These are phyloP conservation scores for Mirza zaza DNA, from an alignment of 2,113 vertebrate species.

Conservation along the genomic window DNA sequence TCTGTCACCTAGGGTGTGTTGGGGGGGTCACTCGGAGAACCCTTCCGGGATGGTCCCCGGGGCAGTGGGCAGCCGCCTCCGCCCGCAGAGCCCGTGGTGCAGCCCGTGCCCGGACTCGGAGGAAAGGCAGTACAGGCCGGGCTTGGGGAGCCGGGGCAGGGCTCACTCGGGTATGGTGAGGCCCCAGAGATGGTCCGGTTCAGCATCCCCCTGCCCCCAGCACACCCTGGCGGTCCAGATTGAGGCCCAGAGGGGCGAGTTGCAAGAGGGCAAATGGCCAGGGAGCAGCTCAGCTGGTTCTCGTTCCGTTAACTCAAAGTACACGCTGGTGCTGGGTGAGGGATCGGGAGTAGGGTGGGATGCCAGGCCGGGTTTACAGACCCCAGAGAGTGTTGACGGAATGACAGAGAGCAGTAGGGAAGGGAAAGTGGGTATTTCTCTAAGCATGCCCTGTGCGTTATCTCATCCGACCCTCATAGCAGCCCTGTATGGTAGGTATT, in stretches of 20 bases:
- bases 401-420: not conserved
- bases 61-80: not conserved
- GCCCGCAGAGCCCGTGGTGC: not conserved
- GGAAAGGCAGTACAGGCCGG: not conserved
- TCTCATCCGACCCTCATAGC: not conserved
- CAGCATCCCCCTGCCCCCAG: not conserved
- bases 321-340: not conserved
- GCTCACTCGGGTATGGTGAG: not conserved
- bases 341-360: not conserved
- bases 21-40: not conserved
- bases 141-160: too few species aligned
- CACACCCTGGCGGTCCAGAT: not conserved
- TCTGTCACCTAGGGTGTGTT: not conserved
- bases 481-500: accelerated
- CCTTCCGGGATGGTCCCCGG: not conserved
- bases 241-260: not conserved
- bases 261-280: not conserved
- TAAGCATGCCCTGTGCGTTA: accelerated
- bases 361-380: not conserved
- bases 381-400: not conserved
- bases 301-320: not conserved
- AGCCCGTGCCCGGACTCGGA: not conserved
- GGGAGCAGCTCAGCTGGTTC: not conserved
- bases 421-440: not conserved
- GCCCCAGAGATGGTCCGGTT: not conserved